phyloP scores from a whole-genome alignment of 30 jellyfish, hydroid and myxozoan genomes.

The Hydra vulgaris region DNA sequence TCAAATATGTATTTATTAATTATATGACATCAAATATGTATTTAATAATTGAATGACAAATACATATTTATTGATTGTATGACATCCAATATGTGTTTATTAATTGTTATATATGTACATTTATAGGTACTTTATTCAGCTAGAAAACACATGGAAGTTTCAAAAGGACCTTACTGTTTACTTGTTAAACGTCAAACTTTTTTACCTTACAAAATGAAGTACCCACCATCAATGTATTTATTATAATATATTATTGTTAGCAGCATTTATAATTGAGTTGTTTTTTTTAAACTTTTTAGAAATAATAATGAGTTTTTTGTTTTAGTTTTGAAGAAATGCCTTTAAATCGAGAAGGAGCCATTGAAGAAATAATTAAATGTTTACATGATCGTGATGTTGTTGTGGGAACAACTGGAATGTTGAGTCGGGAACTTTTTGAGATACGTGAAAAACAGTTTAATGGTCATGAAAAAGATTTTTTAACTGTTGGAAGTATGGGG shows the following conservation, averaged over 20 bases:
- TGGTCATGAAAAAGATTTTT: constrained; percentile 94
- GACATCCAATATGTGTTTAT: too few relatives aligned
- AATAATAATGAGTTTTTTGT: not conserved
- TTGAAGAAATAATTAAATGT: constrained; percentile 45
- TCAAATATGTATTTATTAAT: too few relatives aligned
- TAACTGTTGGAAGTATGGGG: constrained; percentile 98
- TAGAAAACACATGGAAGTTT: constrained; percentile 93
- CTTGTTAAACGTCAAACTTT: constrained; percentile 86
- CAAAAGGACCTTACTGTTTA: constrained; percentile 93
- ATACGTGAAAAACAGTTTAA: constrained; percentile 70
- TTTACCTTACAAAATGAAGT: constrained; percentile 67
- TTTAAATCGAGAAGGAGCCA: constrained; percentile 83
- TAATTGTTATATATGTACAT: too few relatives aligned
- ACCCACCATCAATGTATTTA: constrained; percentile 49
- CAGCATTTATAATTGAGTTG: not conserved
- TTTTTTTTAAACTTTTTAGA: not conserved
- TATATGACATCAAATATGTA: too few relatives aligned
- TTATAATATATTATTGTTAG: not conserved
- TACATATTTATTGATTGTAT: too few relatives aligned
- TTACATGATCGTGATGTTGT: constrained; percentile 96
- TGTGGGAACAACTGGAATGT: constrained; percentile 98
- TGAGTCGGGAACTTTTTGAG: constrained; percentile 88
- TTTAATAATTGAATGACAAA: too few relatives aligned
- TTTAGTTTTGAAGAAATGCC: constrained; percentile 34
- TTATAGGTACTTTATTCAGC: constrained; percentile 90